Evolutionary conservation across 1,140 invertebrate species (phyloP), one percentile per base, ranked within the genome.

Genomic region (Lerema accius): DNA sequence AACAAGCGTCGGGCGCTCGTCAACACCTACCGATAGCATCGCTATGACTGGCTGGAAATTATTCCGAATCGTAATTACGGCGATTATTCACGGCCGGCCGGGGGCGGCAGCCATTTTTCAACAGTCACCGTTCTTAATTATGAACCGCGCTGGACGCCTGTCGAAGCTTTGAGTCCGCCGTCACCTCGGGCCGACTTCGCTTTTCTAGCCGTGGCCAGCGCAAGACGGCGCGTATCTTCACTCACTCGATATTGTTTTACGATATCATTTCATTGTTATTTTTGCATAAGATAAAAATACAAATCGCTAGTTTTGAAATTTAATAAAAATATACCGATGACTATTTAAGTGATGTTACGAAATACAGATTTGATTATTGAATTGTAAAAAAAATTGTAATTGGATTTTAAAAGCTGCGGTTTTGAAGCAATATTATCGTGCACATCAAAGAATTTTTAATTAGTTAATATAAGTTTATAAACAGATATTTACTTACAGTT

Each of bases 101-200:
- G 84, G 88, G 88, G 86, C 86, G 84, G 88, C 86, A 69, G 84
- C 84, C 86, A 89, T 90, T 90, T 90, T 90, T 90, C 87, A 90
- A 90, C 88, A 90, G 88, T 90, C 88, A 90, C 88, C 82, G 84
- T 90, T 90, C 87, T 90, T 90, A 90, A 90, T 89, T 90, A 90
- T 89, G 86, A 88, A 78, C 81, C 80, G 76, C 73, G 80, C 68
- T 85, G 86, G 87, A 89, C 84, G 86, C 64, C 84, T 88, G 87
- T 89, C 87, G 86, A 90, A 86, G 84, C 87, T 88, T 88, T 90
- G 87, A 88, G 86, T 68, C 80, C 72, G 84, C 87, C 87, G 87
- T 89, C 87, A 89, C 84, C 80, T 86, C 83, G 78, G 81, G 78
- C 78, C 80, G 83, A 78, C 80, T 77, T 63, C 61, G 76, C 73